These are phyloP conservation scores for Oryzias curvinotus DNA, from an alignment of 2,113 vertebrate genomes.

Conservation along the genomic window DNA sequence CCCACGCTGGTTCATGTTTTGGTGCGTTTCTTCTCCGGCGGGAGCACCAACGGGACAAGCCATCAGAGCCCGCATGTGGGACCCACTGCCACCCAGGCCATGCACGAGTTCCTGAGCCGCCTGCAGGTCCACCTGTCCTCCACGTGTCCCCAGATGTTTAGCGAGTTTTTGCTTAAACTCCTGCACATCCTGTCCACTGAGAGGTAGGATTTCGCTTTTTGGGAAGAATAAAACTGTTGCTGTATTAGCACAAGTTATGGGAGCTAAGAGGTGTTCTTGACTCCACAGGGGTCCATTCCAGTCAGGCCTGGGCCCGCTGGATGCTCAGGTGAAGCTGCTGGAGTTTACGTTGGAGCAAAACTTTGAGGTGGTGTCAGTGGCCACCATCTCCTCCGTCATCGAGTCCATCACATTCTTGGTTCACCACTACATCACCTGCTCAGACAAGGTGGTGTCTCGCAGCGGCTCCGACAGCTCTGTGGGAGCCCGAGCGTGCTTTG, in stretches of 20 bases:
- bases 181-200: conserved; percentile 97
- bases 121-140: conserved; percentile 97
- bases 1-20: conserved; percentile 93
- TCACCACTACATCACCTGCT: conserved; percentile 98
- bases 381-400: conserved; percentile 93
- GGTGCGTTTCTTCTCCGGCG: conserved; percentile 96
- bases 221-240: not conserved
- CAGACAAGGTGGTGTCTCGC: conserved; percentile 94
- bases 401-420: conserved; percentile 97
- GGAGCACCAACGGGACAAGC: conserved; percentile 92
- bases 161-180: conserved; percentile 96
- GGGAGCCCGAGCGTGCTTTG: conserved; percentile 94
- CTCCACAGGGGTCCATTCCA: conserved; percentile 90
- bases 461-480: conserved; percentile 96
- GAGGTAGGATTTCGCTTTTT: conserved; percentile 76
- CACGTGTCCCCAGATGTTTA: conserved; percentile 96
- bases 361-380: conserved; percentile 96
- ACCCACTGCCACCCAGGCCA: conserved; percentile 97
- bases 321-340: conserved; percentile 96
- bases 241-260: not conserved
- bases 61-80: conserved; percentile 98
- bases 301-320: conserved; percentile 93
- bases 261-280: not conserved
- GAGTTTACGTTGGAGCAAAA: conserved; percentile 98
- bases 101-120: conserved; percentile 96